Conservation (phyloP, 2,888 invertebrate genomes). For the Caenorhabditis wallacei region DNA sequence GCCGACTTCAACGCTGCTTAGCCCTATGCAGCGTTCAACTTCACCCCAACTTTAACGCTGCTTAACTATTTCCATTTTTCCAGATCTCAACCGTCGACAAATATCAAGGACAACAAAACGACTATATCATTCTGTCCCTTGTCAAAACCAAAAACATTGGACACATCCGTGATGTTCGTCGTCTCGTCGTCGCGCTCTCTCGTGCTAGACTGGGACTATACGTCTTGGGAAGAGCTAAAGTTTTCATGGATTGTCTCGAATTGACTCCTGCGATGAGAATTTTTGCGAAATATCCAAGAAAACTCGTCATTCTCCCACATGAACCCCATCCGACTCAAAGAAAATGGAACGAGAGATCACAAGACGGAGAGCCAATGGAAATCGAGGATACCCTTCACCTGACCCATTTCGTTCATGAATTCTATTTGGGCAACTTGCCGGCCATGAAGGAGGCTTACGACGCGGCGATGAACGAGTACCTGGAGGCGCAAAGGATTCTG, state of each 20-base stretch:
- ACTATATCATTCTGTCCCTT: slow-evolving; percentile 95
- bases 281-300: slow-evolving; percentile 90
- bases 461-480: slow-evolving; percentile 61
- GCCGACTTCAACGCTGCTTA: too few relatives aligned
- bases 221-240: slow-evolving; percentile 93
- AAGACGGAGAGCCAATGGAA: slow-evolving; percentile 85
- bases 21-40: too few relatives aligned
- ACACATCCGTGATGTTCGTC: slow-evolving; percentile 94
- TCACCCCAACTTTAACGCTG: too few relatives aligned
- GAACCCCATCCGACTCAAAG: slow-evolving; percentile 89
- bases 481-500: slow-evolving; percentile 59
- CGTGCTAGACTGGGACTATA: slow-evolving; percentile 96
- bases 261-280: slow-evolving; percentile 95
- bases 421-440: slow-evolving; percentile 88
- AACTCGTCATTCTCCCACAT: slow-evolving; percentile 89
- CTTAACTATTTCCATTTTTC: slow-evolving; percentile 11
- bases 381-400: slow-evolving; percentile 94
- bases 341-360: slow-evolving; percentile 83
- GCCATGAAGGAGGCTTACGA: slow-evolving; percentile 74
- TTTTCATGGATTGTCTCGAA: slow-evolving; percentile 98
- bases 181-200: slow-evolving; percentile 98
- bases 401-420: slow-evolving; percentile 95
- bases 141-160: slow-evolving; percentile 98
- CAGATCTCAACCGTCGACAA: slow-evolving; percentile 93
- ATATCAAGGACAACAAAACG: slow-evolving; percentile 99